phyloP scores from a whole-genome alignment of 2,888 invertebrate genomes.

The Anoplius nigerrimus region DNA sequence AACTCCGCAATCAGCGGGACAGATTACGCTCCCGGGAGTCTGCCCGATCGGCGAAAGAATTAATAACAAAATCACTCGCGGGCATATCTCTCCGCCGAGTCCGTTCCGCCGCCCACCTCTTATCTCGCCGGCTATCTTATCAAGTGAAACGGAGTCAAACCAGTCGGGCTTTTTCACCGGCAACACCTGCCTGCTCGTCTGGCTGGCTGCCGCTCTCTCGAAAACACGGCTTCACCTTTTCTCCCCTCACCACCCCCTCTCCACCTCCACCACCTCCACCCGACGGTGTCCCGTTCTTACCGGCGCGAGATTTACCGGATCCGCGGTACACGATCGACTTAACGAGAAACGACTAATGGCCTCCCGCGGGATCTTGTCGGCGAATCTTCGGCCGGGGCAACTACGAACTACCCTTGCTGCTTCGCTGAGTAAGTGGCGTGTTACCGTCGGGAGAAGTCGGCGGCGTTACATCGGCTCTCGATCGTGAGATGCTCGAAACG shows the following conservation, averaged over 20 bases:
- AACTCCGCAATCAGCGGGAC: no score
- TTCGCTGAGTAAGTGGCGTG: conserved; percentile 12
- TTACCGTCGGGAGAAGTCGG: not conserved
- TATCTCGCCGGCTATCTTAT: not conserved
- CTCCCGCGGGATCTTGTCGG: conserved; percentile 43
- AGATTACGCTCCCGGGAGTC: no score
- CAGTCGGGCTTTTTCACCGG: no score
- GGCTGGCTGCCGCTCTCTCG: no score
- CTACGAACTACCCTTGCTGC: conserved; percentile 1
- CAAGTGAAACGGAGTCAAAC: not conserved
- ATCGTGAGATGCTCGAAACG: no score
- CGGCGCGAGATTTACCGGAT: conserved; percentile 50
- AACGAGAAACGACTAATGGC: conserved; percentile 56
- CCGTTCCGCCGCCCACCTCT: not conserved
- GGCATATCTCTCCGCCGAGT: not conserved
- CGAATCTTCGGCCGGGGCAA: conserved; percentile 36
- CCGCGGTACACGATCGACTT: conserved; percentile 31
- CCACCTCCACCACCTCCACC: no score
- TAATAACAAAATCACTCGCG: no score
- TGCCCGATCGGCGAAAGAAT: no score
- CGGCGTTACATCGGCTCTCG: not conserved
- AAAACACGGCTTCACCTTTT: no score
- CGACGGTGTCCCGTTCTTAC: no score
- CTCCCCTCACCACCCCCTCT: no score
- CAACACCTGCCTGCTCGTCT: no score